These are phyloP conservation scores for Dolomedes plantarius DNA, from an alignment of 2,888 invertebrate genomes.

Conservation along the genomic window DNA sequence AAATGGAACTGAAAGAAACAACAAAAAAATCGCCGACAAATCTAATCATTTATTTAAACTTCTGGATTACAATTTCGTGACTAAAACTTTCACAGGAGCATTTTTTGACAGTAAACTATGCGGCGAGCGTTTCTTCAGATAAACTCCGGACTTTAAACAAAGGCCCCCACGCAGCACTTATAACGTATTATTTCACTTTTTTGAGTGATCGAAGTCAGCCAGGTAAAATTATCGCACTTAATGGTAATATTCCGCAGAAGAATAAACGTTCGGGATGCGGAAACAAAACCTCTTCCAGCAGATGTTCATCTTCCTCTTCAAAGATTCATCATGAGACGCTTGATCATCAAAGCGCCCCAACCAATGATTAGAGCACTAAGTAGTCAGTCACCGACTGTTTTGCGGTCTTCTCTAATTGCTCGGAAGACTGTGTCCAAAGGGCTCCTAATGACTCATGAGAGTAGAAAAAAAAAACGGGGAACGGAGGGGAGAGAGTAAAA, in stretches of 20 bases:
- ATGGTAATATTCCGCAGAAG: slow-evolving; percentile 54
- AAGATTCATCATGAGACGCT: slow-evolving; percentile 51
- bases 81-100: slow-evolving; percentile 17
- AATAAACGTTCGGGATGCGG: slow-evolving; percentile 13
- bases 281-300: slow-evolving; percentile 41
- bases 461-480: not conserved
- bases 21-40: slow-evolving; percentile 31
- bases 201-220: slow-evolving; percentile 30
- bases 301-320: slow-evolving; percentile 26
- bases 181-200: slow-evolving; percentile 49
- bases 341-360: slow-evolving; percentile 39
- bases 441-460: slow-evolving; percentile 44
- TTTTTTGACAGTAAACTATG: slow-evolving; percentile 33
- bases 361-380: slow-evolving; percentile 53
- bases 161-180: not conserved
- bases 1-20: slow-evolving; percentile 14
- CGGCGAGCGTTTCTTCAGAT: slow-evolving; percentile 45
- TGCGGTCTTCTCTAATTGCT: slow-evolving; percentile 60
- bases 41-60: slow-evolving; percentile 52
- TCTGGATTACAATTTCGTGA: slow-evolving; percentile 9
- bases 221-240: slow-evolving; percentile 52
- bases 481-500: not conserved
- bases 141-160: slow-evolving; percentile 11
- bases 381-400: slow-evolving; percentile 62
- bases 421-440: slow-evolving; percentile 36